phyloP scores from a whole-genome alignment of 2,797 vertebrate species.

The Molossus molossus region DNA sequence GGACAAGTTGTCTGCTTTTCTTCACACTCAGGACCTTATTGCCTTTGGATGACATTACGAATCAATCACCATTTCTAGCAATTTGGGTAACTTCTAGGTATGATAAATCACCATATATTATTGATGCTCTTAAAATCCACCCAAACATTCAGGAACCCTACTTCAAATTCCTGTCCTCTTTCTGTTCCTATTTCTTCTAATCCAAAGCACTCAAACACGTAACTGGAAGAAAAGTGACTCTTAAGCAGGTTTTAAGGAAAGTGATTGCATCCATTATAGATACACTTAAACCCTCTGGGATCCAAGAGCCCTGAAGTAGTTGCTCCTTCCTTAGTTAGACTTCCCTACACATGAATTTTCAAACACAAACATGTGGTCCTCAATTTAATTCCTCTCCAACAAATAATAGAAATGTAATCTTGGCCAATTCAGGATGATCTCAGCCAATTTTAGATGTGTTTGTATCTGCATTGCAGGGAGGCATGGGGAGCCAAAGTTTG shows the following conservation, averaged over 20 bases:
- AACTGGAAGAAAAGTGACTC: background rate
- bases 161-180: background rate
- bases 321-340: background rate
- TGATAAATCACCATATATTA: background rate
- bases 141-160: background rate
- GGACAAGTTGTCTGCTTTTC: background rate
- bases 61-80: background rate
- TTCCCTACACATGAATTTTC: background rate
- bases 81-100: background rate
- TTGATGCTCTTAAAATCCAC: background rate
- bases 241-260: background rate
- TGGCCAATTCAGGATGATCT: background rate
- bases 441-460: background rate
- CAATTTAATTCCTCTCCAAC: background rate
- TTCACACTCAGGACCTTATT: background rate
- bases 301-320: background rate
- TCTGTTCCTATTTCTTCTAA: background rate
- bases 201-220: background rate
- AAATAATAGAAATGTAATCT: background rate
- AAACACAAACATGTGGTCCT: background rate
- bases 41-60: background rate
- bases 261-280: background rate
- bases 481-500: background rate
- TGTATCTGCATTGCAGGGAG: background rate
- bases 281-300: background rate